phyloP scores from a whole-genome alignment of 1,140 invertebrate genomes.

The Philotrypesis tridentata region DNA sequence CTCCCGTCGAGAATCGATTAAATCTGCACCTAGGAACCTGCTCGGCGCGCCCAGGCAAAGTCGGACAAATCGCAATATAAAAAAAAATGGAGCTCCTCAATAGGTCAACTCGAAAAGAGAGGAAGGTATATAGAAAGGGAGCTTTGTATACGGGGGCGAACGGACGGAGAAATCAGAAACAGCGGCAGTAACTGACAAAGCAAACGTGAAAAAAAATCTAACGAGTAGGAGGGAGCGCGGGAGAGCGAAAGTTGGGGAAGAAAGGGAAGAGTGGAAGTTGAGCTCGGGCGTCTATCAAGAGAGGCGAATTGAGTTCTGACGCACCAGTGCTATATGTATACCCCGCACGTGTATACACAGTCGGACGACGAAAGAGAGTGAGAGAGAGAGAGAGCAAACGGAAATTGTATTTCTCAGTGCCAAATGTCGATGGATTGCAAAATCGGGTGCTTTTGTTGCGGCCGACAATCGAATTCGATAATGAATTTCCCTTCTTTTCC shows the following conservation, averaged over 20 bases:
- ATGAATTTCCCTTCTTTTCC: slow-evolving; percentile 37
- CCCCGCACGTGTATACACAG: background rate
- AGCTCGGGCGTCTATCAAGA: slow-evolving; percentile 6
- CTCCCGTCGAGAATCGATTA: background rate
- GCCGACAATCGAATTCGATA: slow-evolving; percentile 49
- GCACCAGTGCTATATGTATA: background rate
- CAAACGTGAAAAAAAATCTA: slow-evolving; percentile 8
- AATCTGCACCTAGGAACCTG: background rate
- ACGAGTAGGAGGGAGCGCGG: too few species aligned
- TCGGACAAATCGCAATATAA: background rate
- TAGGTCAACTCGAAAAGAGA: background rate
- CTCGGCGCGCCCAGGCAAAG: background rate
- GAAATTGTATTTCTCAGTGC: slow-evolving; percentile 59
- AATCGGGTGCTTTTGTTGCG: slow-evolving; percentile 49
- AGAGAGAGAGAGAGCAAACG: slow-evolving; percentile 11
- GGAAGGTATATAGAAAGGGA: background rate
- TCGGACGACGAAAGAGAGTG: background rate
- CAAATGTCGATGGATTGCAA: slow-evolving; percentile 57
- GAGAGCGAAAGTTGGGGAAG: background rate
- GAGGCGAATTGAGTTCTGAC: slow-evolving; percentile 51
- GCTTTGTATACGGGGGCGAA: background rate
- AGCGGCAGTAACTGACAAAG: slow-evolving; percentile 15
- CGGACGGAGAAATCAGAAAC: slow-evolving; percentile 8
- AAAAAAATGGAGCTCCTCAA: background rate
- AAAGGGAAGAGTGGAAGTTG: background rate